Evolutionary conservation across 2,797 vertebrate species (phyloP), one percentile per base, ranked within the genome.

Genomic region (Arctocebus calabarensis): DNA sequence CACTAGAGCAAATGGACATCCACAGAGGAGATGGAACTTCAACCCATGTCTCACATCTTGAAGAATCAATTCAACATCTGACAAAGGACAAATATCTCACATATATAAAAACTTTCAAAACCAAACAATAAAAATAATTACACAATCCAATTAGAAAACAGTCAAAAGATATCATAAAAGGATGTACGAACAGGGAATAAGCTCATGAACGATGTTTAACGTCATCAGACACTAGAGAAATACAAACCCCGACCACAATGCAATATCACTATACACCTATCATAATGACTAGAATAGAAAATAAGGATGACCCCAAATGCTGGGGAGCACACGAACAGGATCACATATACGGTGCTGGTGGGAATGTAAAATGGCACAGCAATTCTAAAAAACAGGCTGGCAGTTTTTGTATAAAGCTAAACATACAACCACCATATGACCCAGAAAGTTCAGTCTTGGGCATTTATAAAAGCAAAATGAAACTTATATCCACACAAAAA

Each of bases 301-400:
- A 66, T 2, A 34, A 20, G 2, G 40, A 13, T 64, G 22, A 1
- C 19, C 3, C 20, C 86, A 13, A 8, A 40, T 3, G 25, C 79
- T 37, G 5, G 81, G 1, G 23, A 52, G 45, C 19, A 52, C 14
- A n/a, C 4, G 34, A 32, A 17, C 10, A 7, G 73, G 23, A 16
- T 17, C 34, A 4, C 3, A 34, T 16, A 1, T 25, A 34, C 14
- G 0, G 0, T 4, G 12, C 48, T 0, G 34, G 43, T 3, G 43
- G 77, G 68, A 64, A 48, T 4, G 9, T 4, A 12, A 23, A 27
- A 32, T 0, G 1, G 52, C 5, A 40, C 22, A 7, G 12, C 17
- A 10, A 8, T 45, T 74, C 70, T 23, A 70, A 59, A 17, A 70
- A 61, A 27, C 34, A 19, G 17, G 0, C 5, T 23, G 55, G 73